Conservation (phyloP, 2,888 invertebrate species). For the Drosophila melanosoma region DNA sequence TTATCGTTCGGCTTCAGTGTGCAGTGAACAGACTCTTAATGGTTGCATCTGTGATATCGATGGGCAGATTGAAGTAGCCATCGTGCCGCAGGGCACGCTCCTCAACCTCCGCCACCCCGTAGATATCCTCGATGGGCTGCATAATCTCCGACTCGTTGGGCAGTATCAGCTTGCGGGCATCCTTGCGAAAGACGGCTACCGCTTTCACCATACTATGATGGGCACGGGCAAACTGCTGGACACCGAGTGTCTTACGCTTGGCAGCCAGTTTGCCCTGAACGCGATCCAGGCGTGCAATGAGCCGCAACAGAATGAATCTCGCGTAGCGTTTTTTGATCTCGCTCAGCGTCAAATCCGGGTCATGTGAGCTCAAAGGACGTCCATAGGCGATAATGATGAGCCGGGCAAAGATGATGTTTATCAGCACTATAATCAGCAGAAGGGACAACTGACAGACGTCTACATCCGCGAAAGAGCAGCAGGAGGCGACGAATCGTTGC, state of each 20-base stretch:
- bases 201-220: conserved; percentile 81
- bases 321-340: conserved; percentile 84
- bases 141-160: conserved; percentile 82
- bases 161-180: conserved; percentile 80
- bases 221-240: conserved; percentile 72
- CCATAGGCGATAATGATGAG: conserved; percentile 63
- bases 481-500: conserved; percentile 53
- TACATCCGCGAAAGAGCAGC: conserved; percentile 14
- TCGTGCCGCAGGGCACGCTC: conserved; percentile 65
- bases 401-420: conserved; percentile 63
- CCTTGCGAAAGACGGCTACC: conserved; percentile 83
- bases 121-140: conserved; percentile 82
- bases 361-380: conserved; percentile 47
- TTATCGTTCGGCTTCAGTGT: conserved; percentile 27
- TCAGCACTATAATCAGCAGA: conserved; percentile 58
- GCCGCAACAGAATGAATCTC: conserved; percentile 80
- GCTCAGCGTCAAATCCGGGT: conserved; percentile 62
- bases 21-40: conserved; percentile 76
- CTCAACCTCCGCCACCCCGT: conserved; percentile 77
- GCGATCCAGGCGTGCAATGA: conserved; percentile 79
- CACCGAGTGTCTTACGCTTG: conserved; percentile 48
- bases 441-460: conserved; percentile 66
- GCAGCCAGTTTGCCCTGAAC: conserved; percentile 75
- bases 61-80: conserved; percentile 72
- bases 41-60: conserved; percentile 70